A percentile compares a stretch with the other conserved stretches of the same genome.
phyloP scores from a whole-genome alignment of 1,140 invertebrate genomes.

The Drosophila punjabiensis region DNA sequence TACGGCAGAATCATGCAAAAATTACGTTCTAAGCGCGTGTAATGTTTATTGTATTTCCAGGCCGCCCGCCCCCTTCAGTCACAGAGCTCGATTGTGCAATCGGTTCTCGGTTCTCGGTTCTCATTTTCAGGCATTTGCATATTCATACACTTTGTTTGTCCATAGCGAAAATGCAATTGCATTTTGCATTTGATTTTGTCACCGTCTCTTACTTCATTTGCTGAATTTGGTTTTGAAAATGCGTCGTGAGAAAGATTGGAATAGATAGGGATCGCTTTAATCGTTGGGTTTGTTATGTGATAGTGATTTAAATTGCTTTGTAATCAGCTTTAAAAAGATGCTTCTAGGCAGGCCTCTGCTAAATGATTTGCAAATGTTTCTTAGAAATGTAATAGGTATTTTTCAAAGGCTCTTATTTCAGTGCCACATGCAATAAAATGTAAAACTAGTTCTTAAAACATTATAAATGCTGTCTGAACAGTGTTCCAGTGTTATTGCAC shows the following conservation, averaged over 20 bases:
- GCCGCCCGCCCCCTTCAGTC: not conserved
- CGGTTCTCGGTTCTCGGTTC: slow-evolving; percentile 10
- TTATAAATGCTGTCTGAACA: not conserved
- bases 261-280: not conserved
- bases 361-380: not conserved
- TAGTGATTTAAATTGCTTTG: slow-evolving; percentile 13
- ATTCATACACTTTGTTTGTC: slow-evolving; percentile 67
- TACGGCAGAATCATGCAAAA: slow-evolving; percentile 40
- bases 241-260: slow-evolving; percentile 1
- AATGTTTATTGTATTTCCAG: slow-evolving; percentile 25
- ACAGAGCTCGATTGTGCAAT: slow-evolving; percentile 24
- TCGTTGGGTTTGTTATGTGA: not conserved
- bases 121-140: slow-evolving; percentile 27
- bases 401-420: not conserved
- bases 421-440: not conserved
- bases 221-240: slow-evolving; percentile 23
- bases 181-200: slow-evolving; percentile 63
- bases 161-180: slow-evolving; percentile 37
- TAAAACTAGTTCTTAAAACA: not conserved
- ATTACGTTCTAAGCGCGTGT: slow-evolving; percentile 43
- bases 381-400: not conserved
- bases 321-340: not conserved
- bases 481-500: too few relatives aligned
- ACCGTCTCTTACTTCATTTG: slow-evolving; percentile 14
- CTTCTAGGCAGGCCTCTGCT: slow-evolving; percentile 8